Evolutionary conservation across 92 coral and sea anemone species (phyloP), one percentile per base, ranked within the genome.

Genomic region (Diadumene lineata): DNA sequence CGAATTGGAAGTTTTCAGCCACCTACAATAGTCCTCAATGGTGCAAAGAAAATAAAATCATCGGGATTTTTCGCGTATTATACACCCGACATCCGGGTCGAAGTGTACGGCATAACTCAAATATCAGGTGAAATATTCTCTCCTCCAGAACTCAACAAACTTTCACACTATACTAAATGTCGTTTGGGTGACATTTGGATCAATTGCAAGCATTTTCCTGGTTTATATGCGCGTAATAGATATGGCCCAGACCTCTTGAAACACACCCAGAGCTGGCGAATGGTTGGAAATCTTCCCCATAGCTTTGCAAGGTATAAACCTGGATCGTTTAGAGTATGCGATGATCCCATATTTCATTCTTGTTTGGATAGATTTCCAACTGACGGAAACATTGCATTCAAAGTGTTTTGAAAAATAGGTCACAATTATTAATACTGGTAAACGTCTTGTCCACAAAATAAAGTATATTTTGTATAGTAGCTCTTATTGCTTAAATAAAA

Each of bases 161-260:
- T 43, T 18, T 27, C 50, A 56, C 56, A 57, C 19, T 68, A 26
- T 57, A 81, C 85, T 16, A 51, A 81, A 30, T 60, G 66, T 18
- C 67, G 50, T 50, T 31, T 72, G 31, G 43, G 63, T 26, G 64
- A 58, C 11, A 63, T 26, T 34, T 81, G 85, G 85, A 44, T 73
- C 17, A 73, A 72, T 44, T 60, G 67, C 11, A 60, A 58, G 11
- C 66, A 27, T 65, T 62, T 33, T 29, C 85, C 85, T 17, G 85
- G 85, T 2, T 23, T 81, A 32, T 72, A 30, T 31, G 60, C 80
- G 2, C 85, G 85, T 1, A 80, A 80, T 64, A 69, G 84, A 19
- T 80, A 80, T 60, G 84, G 84, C 11, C 73, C 44, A 31, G 84
- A 80, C 32, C 57, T 80, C 7, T 67, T 71, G 11, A 80, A 80